A percentile compares a stretch with the other conserved stretches of the same genome.
Evolutionary conservation across 1,140 invertebrate species (phyloP).

Genomic region (Hydropsyche tenuis): DNA sequence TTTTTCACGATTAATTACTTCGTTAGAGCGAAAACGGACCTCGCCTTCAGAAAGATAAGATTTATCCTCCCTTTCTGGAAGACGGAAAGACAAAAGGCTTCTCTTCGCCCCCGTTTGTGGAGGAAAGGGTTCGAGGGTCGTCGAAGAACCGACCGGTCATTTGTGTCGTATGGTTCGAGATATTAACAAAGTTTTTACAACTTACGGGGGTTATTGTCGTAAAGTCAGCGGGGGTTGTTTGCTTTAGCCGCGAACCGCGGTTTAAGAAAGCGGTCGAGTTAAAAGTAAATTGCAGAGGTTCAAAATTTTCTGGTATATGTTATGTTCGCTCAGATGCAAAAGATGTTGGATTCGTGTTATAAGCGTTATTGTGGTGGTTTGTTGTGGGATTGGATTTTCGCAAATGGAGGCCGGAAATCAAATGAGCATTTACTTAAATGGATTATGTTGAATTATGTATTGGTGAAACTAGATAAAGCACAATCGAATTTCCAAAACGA

Average conservation of each 20-base stretch:
- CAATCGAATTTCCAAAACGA: too few relatives aligned
- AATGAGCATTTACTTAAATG: too few relatives aligned
- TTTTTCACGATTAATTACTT: slow-evolving; percentile 51
- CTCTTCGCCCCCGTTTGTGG: not conserved
- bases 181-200: slow-evolving; percentile 23
- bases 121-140: not conserved
- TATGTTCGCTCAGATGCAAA: too few relatives aligned
- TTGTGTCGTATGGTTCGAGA: slow-evolving; percentile 21
- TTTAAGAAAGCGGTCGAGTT: not conserved
- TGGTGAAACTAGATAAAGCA: too few relatives aligned
- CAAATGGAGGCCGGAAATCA: too few relatives aligned
- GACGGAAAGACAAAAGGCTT: slow-evolving; percentile 1
- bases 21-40: slow-evolving; percentile 40
- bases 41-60: slow-evolving; percentile 13
- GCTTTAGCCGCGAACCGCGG: not conserved
- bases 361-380: not conserved
- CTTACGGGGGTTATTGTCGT: slow-evolving; percentile 20
- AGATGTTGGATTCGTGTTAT: too few relatives aligned
- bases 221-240: not conserved
- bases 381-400: not conserved
- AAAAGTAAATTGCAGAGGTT: not conserved
- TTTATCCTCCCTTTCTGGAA: too few relatives aligned
- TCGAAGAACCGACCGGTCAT: slow-evolving; percentile 7
- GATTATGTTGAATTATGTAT: too few relatives aligned
- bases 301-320: not conserved